phyloP scores from a whole-genome alignment of 2,797 vertebrate genomes.

The Echiichthys vipera region DNA sequence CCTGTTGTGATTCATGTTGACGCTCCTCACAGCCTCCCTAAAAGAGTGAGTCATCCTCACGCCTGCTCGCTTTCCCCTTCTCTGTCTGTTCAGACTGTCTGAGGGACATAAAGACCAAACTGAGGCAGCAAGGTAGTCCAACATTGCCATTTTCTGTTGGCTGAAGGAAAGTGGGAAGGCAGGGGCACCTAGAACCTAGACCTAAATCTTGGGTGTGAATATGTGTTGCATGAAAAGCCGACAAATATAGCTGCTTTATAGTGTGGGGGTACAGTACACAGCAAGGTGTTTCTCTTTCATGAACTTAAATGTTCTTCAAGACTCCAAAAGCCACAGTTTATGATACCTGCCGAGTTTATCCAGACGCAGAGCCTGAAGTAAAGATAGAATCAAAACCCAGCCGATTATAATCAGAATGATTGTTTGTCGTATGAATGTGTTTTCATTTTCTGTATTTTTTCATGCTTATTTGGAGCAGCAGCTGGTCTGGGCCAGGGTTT shows the following conservation, averaged over 20 bases:
- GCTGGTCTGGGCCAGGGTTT: constrained; percentile 76
- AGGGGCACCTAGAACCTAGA: constrained; percentile 9
- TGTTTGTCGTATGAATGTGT: constrained; percentile 67
- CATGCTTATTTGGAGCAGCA: constrained; percentile 78
- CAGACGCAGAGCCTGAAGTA: constrained; percentile 47
- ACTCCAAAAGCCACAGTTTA: constrained; percentile 47
- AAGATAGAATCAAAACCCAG: constrained; percentile 63
- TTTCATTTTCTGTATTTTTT: constrained; percentile 72
- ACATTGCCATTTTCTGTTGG: constrained; percentile 21
- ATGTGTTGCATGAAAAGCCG: constrained; percentile 6
- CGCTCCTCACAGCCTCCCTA: constrained; percentile 66
- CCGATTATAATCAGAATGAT: constrained; percentile 66
- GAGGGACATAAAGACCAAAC: constrained; percentile 53
- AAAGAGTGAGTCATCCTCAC: constrained; percentile 74
- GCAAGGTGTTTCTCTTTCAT: constrained; percentile 44
- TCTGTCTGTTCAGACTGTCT: constrained; percentile 64
- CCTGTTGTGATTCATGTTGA: constrained; percentile 72
- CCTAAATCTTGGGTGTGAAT: constrained; percentile 29
- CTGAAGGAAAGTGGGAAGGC: background rate
- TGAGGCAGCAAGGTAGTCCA: constrained; percentile 33
- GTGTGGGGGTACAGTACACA: background rate
- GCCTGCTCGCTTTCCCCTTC: constrained; percentile 49
- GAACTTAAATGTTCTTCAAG: constrained; percentile 32
- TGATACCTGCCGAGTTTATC: constrained; percentile 53
- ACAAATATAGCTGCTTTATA: constrained; percentile 8